Percentiles rank a stretch among this genome's conserved stretches.
Conservation (phyloP, 2,113 vertebrate species). For the Hippocampus guttulatus region DNA sequence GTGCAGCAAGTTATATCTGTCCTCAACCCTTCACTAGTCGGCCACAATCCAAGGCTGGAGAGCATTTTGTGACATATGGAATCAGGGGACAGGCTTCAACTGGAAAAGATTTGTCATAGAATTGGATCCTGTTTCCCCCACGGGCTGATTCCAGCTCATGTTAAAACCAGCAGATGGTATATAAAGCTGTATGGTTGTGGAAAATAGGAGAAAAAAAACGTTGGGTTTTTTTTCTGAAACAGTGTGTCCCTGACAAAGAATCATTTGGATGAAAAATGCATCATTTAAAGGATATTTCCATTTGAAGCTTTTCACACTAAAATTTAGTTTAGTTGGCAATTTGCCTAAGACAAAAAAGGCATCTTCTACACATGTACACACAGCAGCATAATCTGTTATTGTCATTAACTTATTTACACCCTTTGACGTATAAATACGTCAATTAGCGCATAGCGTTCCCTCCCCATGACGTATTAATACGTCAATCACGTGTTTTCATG, state of each 20-base stretch:
- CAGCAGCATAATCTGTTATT: neutral
- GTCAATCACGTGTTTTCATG: no score
- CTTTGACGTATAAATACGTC: no score
- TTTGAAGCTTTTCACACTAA: neutral
- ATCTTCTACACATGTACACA: neutral
- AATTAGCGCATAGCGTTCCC: no score
- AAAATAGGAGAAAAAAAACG: neutral
- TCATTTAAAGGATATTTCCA: neutral
- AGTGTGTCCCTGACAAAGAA: neutral
- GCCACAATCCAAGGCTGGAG: neutral
- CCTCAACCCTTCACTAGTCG: constrained; percentile 2
- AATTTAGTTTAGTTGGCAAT: neutral
- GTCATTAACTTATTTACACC: no score
- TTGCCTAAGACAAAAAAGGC: neutral
- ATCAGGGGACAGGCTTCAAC: constrained; percentile 1
- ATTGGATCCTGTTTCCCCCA: constrained; percentile 20
- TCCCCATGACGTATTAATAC: no score
- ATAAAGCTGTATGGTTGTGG: constrained; percentile 1
- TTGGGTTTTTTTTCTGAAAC: neutral
- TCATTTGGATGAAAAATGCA: neutral
- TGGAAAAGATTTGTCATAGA: constrained; percentile 21
- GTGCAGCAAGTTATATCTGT: constrained; percentile 55
- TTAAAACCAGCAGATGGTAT: constrained; percentile 5
- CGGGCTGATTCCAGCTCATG: constrained; percentile 9
- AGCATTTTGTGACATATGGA: constrained; percentile 13